Evolutionary conservation across 2,797 vertebrate genomes (phyloP).

Genomic region (Acanthornis magna): DNA sequence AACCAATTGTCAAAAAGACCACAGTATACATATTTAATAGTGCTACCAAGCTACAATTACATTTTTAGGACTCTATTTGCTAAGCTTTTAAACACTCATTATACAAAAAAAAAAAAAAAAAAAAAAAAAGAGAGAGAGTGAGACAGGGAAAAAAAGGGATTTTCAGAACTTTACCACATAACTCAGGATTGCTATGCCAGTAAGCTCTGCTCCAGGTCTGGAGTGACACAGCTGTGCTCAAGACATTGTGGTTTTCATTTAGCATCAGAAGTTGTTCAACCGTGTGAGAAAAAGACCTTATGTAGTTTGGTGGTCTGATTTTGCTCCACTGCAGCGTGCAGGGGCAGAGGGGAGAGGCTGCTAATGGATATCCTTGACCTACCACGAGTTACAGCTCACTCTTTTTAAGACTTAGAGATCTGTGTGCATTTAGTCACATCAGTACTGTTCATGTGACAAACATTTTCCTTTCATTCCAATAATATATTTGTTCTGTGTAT

Average conservation of each 20-base stretch:
- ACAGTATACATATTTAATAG: constrained; percentile 83
- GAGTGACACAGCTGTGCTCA: background rate
- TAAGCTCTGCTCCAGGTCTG: background rate
- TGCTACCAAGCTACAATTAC: constrained; percentile 81
- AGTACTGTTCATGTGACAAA: accelerated
- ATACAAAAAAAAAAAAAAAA: background rate
- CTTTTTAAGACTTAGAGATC: background rate
- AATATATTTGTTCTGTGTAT: background rate
- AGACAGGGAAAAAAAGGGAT: background rate
- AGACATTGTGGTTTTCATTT: background rate
- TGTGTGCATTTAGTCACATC: background rate
- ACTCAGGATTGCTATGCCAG: background rate
- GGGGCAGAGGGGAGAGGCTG: background rate
- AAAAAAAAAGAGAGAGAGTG: background rate
- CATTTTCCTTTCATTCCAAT: background rate
- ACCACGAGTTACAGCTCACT: background rate
- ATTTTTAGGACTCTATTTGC: constrained; percentile 77
- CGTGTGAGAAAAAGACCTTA: background rate
- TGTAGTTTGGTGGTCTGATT: background rate
- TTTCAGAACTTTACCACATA: constrained; percentile 40
- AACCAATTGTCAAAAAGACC: constrained; percentile 85
- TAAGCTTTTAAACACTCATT: constrained; percentile 71
- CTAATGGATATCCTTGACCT: background rate
- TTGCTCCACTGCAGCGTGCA: background rate
- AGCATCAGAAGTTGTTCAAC: background rate